A percentile compares a stretch with the other conserved stretches of the same genome.
Evolutionary conservation across 2,888 invertebrate genomes (phyloP).

Genomic region (Corbicula japonica): DNA sequence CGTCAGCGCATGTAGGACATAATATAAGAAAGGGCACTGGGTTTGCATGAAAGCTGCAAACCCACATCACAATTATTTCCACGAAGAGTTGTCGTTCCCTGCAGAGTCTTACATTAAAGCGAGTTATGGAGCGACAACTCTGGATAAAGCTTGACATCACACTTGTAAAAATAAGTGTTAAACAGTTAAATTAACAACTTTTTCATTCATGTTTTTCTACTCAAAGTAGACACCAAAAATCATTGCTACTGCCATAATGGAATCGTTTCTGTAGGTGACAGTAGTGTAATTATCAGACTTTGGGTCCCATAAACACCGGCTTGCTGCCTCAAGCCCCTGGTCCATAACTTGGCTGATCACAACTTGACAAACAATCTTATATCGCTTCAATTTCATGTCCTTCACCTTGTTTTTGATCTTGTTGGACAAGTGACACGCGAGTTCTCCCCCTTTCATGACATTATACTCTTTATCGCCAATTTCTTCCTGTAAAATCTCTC

Average conservation of each 20-base stretch:
- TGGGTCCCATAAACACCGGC: slow-evolving; percentile 76
- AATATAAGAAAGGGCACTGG: no score
- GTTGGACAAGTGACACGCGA: slow-evolving; percentile 70
- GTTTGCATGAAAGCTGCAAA: no score
- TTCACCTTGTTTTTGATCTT: slow-evolving; percentile 77
- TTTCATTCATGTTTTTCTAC: no score
- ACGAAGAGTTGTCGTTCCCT: no score
- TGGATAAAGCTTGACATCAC: no score
- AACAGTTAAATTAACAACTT: no score
- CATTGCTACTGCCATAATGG: slow-evolving; percentile 71
- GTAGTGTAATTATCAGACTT: slow-evolving; percentile 71
- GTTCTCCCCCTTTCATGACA: slow-evolving; percentile 64
- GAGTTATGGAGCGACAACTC: no score
- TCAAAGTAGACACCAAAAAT: slow-evolving; percentile 75
- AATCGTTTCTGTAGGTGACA: slow-evolving; percentile 68
- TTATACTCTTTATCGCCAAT: slow-evolving; percentile 68
- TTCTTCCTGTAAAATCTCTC: slow-evolving; percentile 59
- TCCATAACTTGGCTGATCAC: slow-evolving; percentile 73
- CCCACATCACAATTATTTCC: no score
- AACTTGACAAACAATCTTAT: slow-evolving; percentile 74
- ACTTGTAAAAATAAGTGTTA: no score
- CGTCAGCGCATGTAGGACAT: no score
- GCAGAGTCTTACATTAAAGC: no score
- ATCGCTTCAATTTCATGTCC: slow-evolving; percentile 72
- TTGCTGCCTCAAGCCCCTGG: slow-evolving; percentile 69